Evolutionary conservation across 2,797 vertebrate genomes (phyloP).

Genomic region (Siniperca undulata): DNA sequence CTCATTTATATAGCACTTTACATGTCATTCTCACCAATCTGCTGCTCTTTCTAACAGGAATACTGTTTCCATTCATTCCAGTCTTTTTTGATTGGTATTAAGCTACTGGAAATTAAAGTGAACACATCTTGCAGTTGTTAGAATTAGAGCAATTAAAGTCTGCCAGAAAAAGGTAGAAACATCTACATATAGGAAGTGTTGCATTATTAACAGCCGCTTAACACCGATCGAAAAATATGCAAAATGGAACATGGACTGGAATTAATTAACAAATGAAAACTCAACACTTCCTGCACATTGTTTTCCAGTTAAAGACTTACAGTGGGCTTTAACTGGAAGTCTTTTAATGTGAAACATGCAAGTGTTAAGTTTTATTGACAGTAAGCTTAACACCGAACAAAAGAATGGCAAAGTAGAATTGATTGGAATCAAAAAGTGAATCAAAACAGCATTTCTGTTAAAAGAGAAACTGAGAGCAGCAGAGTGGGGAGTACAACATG

Average conservation of each 20-base stretch:
- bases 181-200: background rate
- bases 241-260: background rate
- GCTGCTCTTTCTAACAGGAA: background rate
- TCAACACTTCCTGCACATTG: background rate
- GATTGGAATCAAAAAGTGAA: background rate
- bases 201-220: too few relatives aligned
- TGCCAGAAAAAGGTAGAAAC: background rate
- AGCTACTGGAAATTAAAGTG: background rate
- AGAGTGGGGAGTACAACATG: background rate
- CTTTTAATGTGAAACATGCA: slow-evolving; percentile 8
- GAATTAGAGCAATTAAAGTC: background rate
- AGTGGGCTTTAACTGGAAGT: too few relatives aligned
- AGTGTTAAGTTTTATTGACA: background rate
- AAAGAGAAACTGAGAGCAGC: background rate
- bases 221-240: too few relatives aligned
- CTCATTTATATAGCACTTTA: too few relatives aligned
- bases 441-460: background rate
- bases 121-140: background rate
- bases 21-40: too few relatives aligned
- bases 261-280: background rate
- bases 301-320: background rate
- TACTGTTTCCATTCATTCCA: background rate
- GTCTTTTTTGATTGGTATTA: background rate
- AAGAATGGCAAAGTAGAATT: background rate
- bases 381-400: background rate